phyloP scores from a whole-genome alignment of 2,888 invertebrate species.

The Drosophila peninsularis region DNA sequence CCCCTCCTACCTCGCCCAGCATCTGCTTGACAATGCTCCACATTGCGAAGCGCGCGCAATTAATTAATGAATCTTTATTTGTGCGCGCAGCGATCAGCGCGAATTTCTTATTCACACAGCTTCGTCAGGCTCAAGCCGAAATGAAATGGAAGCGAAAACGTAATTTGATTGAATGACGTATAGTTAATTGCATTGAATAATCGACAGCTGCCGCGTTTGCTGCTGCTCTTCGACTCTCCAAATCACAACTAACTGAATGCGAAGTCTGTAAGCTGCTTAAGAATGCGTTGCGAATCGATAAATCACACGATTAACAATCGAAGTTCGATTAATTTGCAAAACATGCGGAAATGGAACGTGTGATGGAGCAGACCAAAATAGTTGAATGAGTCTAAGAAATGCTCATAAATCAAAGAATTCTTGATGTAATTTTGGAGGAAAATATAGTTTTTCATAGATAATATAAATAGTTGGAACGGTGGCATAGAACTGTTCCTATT shows the following conservation, averaged over 20 bases:
- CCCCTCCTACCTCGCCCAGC: neutral
- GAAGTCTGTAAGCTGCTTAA: slow-evolving; percentile 9
- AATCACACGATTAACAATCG: slow-evolving; percentile 19
- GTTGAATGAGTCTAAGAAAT: neutral
- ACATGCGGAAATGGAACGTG: slow-evolving; percentile 35
- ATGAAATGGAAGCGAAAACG: slow-evolving; percentile 37
- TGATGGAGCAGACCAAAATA: neutral
- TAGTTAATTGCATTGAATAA: slow-evolving; percentile 63
- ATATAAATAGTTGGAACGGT: neutral
- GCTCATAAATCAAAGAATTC: neutral
- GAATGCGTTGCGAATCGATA: slow-evolving; percentile 27
- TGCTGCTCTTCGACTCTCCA: neutral
- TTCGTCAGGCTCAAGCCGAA: slow-evolving; percentile 25
- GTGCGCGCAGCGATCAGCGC: slow-evolving; percentile 29
- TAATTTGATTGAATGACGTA: slow-evolving; percentile 42
- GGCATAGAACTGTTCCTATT: neutral
- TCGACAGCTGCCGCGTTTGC: slow-evolving; percentile 9
- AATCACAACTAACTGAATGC: slow-evolving; percentile 21
- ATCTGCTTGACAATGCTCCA: slow-evolving; percentile 50
- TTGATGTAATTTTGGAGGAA: no score
- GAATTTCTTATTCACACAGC: slow-evolving; percentile 74
- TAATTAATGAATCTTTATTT: slow-evolving; percentile 69
- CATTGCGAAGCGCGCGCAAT: slow-evolving; percentile 66
- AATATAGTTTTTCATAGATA: no score
- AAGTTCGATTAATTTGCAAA: neutral